Conservation (phyloP, 2,797 vertebrate species). For the Lagorchestes hirsutus region DNA sequence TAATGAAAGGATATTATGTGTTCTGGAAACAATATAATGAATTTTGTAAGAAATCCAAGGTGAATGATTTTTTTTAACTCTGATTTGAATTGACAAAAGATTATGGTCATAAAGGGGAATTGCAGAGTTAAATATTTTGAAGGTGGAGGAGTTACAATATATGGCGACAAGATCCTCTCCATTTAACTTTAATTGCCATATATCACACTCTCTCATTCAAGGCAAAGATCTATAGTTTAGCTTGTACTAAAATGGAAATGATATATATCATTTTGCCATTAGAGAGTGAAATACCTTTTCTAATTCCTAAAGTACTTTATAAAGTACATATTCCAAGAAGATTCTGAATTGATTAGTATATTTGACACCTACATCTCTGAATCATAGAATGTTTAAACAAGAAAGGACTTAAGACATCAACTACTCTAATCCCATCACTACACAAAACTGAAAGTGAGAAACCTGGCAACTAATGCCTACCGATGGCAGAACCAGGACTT, state of each 20-base stretch:
- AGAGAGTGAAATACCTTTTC: slow-evolving; percentile 9
- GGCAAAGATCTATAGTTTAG: neutral
- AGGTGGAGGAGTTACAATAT: neutral
- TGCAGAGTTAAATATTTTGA: neutral
- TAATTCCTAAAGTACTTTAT: slow-evolving; percentile 35
- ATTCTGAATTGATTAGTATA: neutral
- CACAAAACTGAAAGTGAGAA: neutral
- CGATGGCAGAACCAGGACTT: neutral
- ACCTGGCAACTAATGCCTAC: neutral
- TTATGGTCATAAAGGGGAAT: neutral
- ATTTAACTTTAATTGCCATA: neutral
- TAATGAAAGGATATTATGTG: neutral
- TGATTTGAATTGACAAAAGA: neutral
- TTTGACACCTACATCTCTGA: neutral
- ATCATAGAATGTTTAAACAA: neutral
- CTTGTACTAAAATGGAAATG: neutral
- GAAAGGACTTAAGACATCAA: neutral
- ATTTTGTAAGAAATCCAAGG: neutral
- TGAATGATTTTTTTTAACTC: neutral
- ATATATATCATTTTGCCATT: slow-evolving; percentile 16
- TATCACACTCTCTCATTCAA: neutral
- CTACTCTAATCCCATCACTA: neutral
- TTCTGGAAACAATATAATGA: neutral
- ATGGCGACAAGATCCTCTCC: neutral
- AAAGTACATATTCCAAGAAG: neutral